Evolutionary conservation across 1,140 invertebrate genomes (phyloP), one percentile per base, ranked within the genome.

Genomic region (Schmidtea mediterranea): DNA sequence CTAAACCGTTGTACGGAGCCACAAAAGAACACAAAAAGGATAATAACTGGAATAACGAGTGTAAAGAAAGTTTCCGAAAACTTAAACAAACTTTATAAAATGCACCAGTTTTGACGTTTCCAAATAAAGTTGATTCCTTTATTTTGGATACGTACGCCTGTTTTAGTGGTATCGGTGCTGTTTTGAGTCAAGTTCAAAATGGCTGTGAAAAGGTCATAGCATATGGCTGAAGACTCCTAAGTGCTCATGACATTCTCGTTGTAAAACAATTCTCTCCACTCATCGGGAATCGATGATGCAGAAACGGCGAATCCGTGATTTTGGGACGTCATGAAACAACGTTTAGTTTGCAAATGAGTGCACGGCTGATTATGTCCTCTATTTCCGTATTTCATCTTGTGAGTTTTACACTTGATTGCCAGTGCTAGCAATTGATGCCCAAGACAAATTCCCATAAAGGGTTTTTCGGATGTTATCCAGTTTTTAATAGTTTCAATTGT

Each of bases 341-440:
- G 73, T 22, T 72, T 70, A 0, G 81, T 84, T 2, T 72, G 74
- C 37, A 74, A 67, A 62, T 94, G 82, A 13, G 77, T 75, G 52
- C 81, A 92, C 2, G 92, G 90, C 61, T 95, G 78, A 69, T 98
- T 98, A 60, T 97, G 89, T 9, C 92, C 92, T 49, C 92, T 75
- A 63, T 98, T 95, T n/a, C 92, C 92, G 66, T 92, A 89, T 78
- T 77, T 81, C 74, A 92, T 79, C 72, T 94, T 94, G 58, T 73
- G 84, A 8, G 82, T 87, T 53, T 69, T 72, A 55, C 78, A 80
- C 36, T 82, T 84, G 51, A 76, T 74, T 22, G 90, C 86, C 41
- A 79, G 70, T 0, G 86, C 75, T 10, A 97, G 63, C 12, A 98
- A 61, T 62, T 98, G 92, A 71, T 98, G 87, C 1, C 92, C 92